Evolutionary conservation across 2,113 vertebrate species (phyloP).

Genomic region (Lipotes vexillifer): DNA sequence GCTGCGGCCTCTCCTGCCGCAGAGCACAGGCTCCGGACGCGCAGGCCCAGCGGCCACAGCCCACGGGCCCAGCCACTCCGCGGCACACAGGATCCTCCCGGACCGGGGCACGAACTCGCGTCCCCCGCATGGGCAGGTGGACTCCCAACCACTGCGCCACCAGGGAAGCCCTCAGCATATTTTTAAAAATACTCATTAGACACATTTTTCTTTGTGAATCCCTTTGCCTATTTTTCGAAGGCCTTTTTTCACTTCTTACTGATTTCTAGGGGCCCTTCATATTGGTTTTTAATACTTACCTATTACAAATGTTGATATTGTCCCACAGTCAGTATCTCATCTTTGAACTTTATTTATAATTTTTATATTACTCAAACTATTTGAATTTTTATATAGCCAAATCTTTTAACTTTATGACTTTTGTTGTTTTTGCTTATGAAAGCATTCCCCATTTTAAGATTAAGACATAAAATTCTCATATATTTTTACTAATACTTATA

Average conservation of each 20-base stretch:
- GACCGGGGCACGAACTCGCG: no score
- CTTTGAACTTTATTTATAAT: slow-evolving; percentile 8
- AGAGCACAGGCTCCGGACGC: no score
- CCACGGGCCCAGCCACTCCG: no score
- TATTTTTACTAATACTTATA: not conserved
- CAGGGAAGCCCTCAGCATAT: not conserved
- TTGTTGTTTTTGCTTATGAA: not conserved
- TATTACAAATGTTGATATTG: not conserved
- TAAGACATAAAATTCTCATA: not conserved
- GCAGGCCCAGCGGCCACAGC: no score
- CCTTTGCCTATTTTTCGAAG: not conserved
- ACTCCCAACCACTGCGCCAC: no score
- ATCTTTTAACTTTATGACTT: not conserved
- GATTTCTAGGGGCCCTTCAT: not conserved
- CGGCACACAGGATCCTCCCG: rapidly evolving
- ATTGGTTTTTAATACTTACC: not conserved
- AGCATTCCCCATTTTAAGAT: not conserved
- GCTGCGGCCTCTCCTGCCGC: no score
- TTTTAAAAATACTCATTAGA: not conserved
- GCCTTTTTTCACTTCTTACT: not conserved
- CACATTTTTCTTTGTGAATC: not conserved
- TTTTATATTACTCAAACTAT: not conserved
- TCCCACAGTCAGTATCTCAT: not conserved
- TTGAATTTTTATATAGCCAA: not conserved
- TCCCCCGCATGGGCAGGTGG: no score